These are phyloP conservation scores for Aphelocoma coerulescens DNA, from an alignment of 2,113 vertebrate genomes.

Conservation along the genomic window DNA sequence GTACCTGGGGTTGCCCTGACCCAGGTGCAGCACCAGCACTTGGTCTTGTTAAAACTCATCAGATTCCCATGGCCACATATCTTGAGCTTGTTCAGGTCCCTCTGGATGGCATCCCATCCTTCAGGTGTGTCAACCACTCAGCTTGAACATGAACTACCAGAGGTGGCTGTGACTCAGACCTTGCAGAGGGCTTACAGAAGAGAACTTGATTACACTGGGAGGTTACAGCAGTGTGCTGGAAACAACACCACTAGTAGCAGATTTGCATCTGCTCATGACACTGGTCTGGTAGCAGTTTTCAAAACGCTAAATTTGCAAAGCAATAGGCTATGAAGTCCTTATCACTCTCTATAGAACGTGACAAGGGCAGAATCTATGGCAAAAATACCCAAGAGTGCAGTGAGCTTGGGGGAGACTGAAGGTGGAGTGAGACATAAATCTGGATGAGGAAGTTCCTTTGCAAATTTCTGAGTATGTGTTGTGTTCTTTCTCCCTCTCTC, in stretches of 20 bases:
- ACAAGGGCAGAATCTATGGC: not conserved
- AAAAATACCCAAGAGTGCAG: not conserved
- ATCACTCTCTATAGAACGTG: not conserved
- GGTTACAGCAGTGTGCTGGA: not conserved
- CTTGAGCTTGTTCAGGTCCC: not conserved
- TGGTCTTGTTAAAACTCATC: not conserved
- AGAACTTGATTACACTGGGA: not conserved
- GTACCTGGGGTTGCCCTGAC: accelerated
- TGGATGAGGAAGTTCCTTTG: not conserved
- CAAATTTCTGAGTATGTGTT: not conserved
- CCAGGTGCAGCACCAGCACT: not conserved
- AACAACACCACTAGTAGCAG: not conserved
- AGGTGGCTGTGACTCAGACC: not conserved
- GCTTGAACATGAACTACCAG: not conserved
- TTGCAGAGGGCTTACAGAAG: not conserved
- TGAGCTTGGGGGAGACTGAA: not conserved
- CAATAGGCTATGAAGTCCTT: not conserved
- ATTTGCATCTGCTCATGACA: not conserved
- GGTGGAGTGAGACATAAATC: not conserved
- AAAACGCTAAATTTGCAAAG: not conserved
- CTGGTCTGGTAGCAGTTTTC: not conserved
- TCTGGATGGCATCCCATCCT: not conserved
- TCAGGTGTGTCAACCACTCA: not conserved
- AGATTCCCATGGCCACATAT: not conserved
- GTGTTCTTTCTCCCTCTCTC: not conserved